A percentile compares a stretch with the other conserved stretches of the same genome.
Conservation (phyloP, 2,888 invertebrate genomes). For the Hypercompe scribonia region DNA sequence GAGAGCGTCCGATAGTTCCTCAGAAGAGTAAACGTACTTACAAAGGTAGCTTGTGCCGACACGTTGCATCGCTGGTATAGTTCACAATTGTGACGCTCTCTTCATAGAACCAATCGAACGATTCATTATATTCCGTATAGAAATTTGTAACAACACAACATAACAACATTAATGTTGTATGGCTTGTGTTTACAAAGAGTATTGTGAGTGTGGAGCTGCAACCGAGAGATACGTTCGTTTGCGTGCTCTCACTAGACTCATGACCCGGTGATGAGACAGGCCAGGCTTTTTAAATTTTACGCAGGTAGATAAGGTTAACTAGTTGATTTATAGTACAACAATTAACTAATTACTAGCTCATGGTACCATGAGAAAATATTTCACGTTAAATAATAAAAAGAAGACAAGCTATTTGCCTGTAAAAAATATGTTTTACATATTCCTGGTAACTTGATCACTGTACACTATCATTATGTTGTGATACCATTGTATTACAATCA, state of each 20-base stretch:
- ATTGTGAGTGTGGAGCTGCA: slow-evolving; percentile 78
- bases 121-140: slow-evolving; percentile 81
- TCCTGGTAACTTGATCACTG: neutral
- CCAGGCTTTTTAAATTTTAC: slow-evolving; percentile 82
- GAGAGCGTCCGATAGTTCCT: slow-evolving; percentile 86
- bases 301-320: slow-evolving; percentile 75
- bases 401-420: no score
- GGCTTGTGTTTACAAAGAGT: slow-evolving; percentile 79
- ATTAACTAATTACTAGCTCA: no score
- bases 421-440: no score
- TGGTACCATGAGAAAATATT: no score
- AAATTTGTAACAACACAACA: no score
- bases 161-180: slow-evolving; percentile 79
- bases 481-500: neutral
- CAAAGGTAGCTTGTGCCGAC: no score
- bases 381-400: no score
- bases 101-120: slow-evolving; percentile 83
- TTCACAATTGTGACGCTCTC: slow-evolving; percentile 80
- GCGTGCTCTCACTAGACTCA: slow-evolving; percentile 84
- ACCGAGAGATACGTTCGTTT: slow-evolving; percentile 79
- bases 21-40: slow-evolving; percentile 83
- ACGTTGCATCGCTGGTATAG: slow-evolving; percentile 79
- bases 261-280: slow-evolving; percentile 81
- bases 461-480: neutral
- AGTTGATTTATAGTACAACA: no score